phyloP scores from a whole-genome alignment of 30 jellyfish, hydroid and myxozoan genomes.

The Aurelia coerulea region DNA sequence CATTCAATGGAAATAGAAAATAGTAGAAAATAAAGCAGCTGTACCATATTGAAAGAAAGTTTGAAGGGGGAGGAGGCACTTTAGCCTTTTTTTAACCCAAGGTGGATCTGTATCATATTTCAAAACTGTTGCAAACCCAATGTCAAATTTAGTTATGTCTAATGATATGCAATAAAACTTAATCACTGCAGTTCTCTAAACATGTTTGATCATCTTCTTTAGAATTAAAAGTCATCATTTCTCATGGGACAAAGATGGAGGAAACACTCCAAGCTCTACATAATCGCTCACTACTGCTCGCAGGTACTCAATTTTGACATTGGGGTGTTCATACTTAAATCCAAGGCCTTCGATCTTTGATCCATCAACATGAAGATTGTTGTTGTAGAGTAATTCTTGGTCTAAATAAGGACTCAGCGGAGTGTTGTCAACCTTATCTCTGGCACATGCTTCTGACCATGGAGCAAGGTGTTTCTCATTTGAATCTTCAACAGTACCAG shows the following conservation, averaged over 20 bases:
- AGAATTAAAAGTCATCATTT: not conserved
- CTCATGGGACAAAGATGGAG: constrained; percentile 77
- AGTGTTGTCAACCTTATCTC: constrained; percentile 77
- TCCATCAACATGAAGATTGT: constrained; percentile 81
- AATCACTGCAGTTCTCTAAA: too few relatives aligned
- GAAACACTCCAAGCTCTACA: constrained; percentile 83
- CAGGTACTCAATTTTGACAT: constrained; percentile 66
- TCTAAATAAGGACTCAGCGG: constrained; percentile 95
- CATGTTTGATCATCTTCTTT: too few relatives aligned
- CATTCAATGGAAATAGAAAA: too few relatives aligned
- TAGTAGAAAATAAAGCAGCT: too few relatives aligned
- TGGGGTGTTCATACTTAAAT: constrained; percentile 76
- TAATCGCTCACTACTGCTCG: constrained; percentile 84
- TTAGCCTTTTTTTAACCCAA: too few relatives aligned
- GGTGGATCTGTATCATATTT: too few relatives aligned
- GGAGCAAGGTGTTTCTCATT: constrained; percentile 95
- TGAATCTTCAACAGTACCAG: constrained; percentile 84
- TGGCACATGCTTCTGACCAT: constrained; percentile 95
- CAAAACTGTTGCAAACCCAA: too few relatives aligned
- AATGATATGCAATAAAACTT: too few relatives aligned
- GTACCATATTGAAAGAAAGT: too few relatives aligned
- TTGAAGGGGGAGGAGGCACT: too few relatives aligned
- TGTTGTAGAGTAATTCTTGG: constrained; percentile 89
- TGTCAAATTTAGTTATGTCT: too few relatives aligned
- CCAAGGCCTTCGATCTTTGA: constrained; percentile 88